Conservation (phyloP, 2,888 invertebrate genomes). For the Agonopterix alstromeriana region DNA sequence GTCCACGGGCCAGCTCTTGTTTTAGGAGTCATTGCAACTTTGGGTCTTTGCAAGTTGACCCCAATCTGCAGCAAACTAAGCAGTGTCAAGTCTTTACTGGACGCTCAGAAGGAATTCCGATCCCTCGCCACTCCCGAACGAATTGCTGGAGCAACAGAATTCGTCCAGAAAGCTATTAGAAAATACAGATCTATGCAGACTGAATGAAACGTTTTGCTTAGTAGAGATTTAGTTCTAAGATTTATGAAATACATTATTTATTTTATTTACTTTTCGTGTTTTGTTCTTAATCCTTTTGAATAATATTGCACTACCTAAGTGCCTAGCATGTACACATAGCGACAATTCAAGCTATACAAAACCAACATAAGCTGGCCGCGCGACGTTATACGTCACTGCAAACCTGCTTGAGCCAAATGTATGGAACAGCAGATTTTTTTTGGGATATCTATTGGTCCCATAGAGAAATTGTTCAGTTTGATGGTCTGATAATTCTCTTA, state of each 20-base stretch:
- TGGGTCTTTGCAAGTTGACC: constrained; percentile 73
- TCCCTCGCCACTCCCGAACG: constrained; percentile 69
- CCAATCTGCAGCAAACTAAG: constrained; percentile 69
- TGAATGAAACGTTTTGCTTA: neutral
- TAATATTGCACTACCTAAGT: too few species aligned
- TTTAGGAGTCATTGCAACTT: constrained; percentile 45
- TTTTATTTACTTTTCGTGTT: neutral
- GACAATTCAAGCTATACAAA: too few species aligned
- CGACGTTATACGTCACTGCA: too few species aligned
- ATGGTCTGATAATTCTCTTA: too few species aligned
- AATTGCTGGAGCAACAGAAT: constrained; percentile 60
- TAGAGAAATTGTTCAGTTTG: too few species aligned
- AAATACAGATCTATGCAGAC: constrained; percentile 45
- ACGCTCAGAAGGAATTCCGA: constrained; percentile 43
- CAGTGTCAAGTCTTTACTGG: constrained; percentile 32
- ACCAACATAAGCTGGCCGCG: too few species aligned
- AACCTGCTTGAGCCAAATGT: too few species aligned
- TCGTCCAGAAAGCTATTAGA: constrained; percentile 70
- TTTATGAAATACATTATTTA: neutral
- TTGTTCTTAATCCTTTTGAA: too few species aligned
- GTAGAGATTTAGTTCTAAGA: neutral
- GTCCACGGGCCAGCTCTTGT: constrained; percentile 21
- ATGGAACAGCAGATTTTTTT: too few species aligned
- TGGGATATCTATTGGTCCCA: too few species aligned
- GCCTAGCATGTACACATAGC: too few species aligned